Base-by-base conservation (phyloP, 2,113 vertebrate genomes). In the Microtus montanus region DNA sequence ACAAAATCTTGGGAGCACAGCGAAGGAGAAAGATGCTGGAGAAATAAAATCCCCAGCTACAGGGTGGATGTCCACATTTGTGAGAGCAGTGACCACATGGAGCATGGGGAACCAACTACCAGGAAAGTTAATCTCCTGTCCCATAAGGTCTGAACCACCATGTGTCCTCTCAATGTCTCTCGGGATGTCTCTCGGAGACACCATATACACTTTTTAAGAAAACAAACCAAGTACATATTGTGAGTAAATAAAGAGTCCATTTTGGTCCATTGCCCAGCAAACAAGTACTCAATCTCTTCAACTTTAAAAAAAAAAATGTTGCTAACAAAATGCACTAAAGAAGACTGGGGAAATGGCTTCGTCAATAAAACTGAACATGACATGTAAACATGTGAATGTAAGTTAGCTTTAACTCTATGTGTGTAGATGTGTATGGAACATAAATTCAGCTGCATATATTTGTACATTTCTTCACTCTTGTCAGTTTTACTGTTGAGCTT, bases 221-320 rank as follows among this genome's bases (percentile, higher is more conserved):
- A 93, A 54, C 68, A 87, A 26, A 86, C n/a, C 82, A 93, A 95
- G 44, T 94, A 63, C 58, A 93, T 44, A 86, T 68, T 91, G 74
- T 71, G 14, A 95, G 38, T 89, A 73, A 85, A 71, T 83, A 71
- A 96, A 95, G 84, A 86, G 66, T 74, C 33, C 47, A 85, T 88
- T 83, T 86, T 91, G 77, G 41, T 92, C 63, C n/a, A 26, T 74
- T 91, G 88, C 85, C 74, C 71, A 97, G 80, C 3, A 88, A 85
- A 85, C 19, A 93, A 92, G 1, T 54, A 12, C 13, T 93, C 47
- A 77, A 24, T 52, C 84, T 64, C n/a, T 93, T 86, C 49, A 88
- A 90, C 49, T 61, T 74, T 75, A 30, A 63, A 93, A 93, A 93
- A 44, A 93, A 96, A 26, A 66, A 26, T 20, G 2, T 87, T 85